These are phyloP conservation scores for Cettia cetti DNA, from an alignment of 2,113 vertebrate genomes.

Conservation along the genomic window DNA sequence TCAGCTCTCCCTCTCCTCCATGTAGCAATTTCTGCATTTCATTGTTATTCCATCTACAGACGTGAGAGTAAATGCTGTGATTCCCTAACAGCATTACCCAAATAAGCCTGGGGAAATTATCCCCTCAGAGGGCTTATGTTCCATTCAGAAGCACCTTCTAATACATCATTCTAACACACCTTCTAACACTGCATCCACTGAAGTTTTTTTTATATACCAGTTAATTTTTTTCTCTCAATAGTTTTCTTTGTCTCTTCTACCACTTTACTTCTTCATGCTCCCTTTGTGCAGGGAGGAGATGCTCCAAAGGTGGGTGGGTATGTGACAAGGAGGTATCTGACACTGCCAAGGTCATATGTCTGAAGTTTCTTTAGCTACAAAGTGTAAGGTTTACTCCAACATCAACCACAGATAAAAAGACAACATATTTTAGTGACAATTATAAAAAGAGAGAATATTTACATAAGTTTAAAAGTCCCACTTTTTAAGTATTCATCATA, in stretches of 20 bases:
- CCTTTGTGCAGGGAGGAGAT: neutral
- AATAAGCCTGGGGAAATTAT: neutral
- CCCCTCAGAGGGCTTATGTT: neutral
- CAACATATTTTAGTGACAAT: neutral
- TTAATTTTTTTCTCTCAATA: neutral
- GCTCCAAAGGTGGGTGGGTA: neutral
- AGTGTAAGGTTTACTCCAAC: neutral
- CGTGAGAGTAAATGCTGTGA: neutral
- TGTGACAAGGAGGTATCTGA: neutral
- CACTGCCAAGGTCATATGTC: neutral
- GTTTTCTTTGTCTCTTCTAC: neutral
- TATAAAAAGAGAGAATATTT: neutral
- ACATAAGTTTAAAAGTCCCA: neutral
- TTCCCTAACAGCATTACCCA: neutral
- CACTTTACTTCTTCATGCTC: neutral
- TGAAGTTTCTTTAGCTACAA: neutral
- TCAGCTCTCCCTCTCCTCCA: neutral
- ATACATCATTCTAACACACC: neutral
- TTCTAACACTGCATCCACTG: neutral
- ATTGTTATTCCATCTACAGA: neutral
- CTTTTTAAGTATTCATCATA: neutral
- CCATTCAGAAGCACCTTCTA: neutral
- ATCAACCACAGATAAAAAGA: neutral
- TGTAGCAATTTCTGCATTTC: neutral
- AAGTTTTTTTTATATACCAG: neutral